These are phyloP conservation scores for Eremophila alpestris DNA, from an alignment of 2,797 vertebrate genomes.

Conservation along the genomic window DNA sequence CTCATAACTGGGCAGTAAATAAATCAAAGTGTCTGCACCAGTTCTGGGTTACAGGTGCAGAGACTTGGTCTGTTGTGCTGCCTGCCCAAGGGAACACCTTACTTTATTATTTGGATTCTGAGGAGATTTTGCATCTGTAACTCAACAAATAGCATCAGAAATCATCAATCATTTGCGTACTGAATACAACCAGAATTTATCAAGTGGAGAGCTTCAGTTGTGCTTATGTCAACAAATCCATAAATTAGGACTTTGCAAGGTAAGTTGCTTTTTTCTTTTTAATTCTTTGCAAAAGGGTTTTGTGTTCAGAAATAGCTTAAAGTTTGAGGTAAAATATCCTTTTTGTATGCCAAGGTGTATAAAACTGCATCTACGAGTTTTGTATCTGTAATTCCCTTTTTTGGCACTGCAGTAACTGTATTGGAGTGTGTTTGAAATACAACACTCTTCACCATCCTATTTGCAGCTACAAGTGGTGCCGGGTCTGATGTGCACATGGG, in stretches of 20 bases:
- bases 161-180: not conserved
- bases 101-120: not conserved
- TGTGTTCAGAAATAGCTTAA: not conserved
- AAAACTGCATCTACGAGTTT: not conserved
- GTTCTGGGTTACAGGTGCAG: accelerated
- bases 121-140: not conserved
- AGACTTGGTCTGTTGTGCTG: not conserved
- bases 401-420: not conserved
- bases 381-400: not conserved
- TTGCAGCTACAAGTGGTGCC: accelerated
- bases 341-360: not conserved
- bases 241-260: not conserved
- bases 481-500: not conserved
- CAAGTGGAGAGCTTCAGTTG: not conserved
- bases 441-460: not conserved
- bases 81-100: not conserved
- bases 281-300: not conserved
- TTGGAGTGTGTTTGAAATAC: not conserved
- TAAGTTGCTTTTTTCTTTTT: not conserved
- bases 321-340: not conserved
- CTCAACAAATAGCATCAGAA: not conserved
- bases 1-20: slow-evolving; percentile 29
- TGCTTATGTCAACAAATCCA: not conserved
- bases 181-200: not conserved
- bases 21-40: not conserved